These are phyloP conservation scores for Eubucco bourcierii DNA, from an alignment of 2,113 vertebrate species.

Conservation along the genomic window DNA sequence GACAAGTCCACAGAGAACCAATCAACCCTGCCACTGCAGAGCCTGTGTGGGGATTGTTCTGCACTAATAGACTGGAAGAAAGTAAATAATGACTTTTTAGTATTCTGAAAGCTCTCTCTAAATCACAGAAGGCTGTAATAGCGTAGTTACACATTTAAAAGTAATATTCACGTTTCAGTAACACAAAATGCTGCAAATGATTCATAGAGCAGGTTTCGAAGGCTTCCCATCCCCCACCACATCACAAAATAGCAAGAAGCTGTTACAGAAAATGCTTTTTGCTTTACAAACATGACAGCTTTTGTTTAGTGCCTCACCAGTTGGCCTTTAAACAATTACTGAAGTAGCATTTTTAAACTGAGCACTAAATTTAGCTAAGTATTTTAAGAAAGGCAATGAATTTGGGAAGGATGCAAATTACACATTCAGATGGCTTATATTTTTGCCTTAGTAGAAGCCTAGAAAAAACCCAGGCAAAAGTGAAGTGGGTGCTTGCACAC, in stretches of 20 bases:
- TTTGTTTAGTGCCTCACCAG: constrained; percentile 41
- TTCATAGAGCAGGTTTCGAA: constrained; percentile 26
- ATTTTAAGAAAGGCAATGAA: constrained; percentile 39
- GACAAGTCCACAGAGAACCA: constrained; percentile 19
- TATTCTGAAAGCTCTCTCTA: constrained; percentile 43
- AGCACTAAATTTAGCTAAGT: constrained; percentile 35
- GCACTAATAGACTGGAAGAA: constrained; percentile 53
- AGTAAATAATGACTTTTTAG: constrained; percentile 62
- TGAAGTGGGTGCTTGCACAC: neutral
- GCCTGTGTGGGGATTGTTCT: neutral
- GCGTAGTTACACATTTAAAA: constrained; percentile 38
- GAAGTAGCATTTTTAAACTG: constrained; percentile 45
- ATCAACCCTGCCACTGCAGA: neutral
- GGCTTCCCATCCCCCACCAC: neutral
- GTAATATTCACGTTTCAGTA: constrained; percentile 8
- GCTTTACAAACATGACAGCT: constrained; percentile 29
- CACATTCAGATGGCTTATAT: neutral
- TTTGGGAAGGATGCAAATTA: constrained; percentile 26
- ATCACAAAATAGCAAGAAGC: constrained; percentile 4
- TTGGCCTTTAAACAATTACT: constrained; percentile 47
- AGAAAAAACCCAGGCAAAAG: neutral
- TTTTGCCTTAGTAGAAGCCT: neutral
- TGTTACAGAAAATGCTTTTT: constrained; percentile 27
- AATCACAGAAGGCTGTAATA: constrained; percentile 50
- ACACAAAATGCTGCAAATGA: constrained; percentile 10